phyloP scores from a whole-genome alignment of 2,888 invertebrate genomes.

The Hyalella azteca region DNA sequence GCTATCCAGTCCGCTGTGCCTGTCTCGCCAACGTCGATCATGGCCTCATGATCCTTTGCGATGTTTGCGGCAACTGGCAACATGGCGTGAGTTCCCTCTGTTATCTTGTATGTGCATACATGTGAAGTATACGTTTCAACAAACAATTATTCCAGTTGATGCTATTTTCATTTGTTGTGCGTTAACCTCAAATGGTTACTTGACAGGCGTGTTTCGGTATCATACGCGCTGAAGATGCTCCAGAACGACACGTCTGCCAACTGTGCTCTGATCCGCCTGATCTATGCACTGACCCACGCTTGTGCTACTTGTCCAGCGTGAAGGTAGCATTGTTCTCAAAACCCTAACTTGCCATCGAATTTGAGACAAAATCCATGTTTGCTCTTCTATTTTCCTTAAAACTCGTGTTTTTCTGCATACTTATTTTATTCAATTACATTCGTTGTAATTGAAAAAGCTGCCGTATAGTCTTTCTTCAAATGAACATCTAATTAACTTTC shows the following conservation, averaged over 20 bases:
- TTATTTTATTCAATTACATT: too few species aligned
- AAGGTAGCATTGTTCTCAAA: too few species aligned
- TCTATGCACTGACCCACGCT: slow-evolving; percentile 49
- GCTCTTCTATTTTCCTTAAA: too few species aligned
- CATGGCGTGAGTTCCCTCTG: slow-evolving; percentile 60
- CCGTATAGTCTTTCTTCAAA: too few species aligned
- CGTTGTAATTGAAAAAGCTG: too few species aligned
- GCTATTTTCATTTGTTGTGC: background rate
- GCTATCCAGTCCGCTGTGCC: slow-evolving; percentile 56
- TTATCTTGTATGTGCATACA: background rate
- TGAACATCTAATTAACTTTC: too few species aligned
- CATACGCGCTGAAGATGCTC: slow-evolving; percentile 45
- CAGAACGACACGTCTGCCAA: slow-evolving; percentile 48
- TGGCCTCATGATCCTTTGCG: slow-evolving; percentile 64
- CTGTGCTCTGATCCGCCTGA: slow-evolving; percentile 39
- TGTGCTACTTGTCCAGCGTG: background rate
- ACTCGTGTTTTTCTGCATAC: too few species aligned
- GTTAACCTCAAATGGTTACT: background rate
- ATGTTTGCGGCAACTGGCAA: slow-evolving; percentile 63
- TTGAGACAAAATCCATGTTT: too few species aligned
- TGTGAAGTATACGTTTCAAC: background rate
- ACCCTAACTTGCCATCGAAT: too few species aligned
- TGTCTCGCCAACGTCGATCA: slow-evolving; percentile 61
- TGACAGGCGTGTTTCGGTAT: slow-evolving; percentile 44
- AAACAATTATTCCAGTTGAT: background rate